Evolutionary conservation across 2,113 vertebrate genomes (phyloP).

Genomic region (Callionymus lyra): DNA sequence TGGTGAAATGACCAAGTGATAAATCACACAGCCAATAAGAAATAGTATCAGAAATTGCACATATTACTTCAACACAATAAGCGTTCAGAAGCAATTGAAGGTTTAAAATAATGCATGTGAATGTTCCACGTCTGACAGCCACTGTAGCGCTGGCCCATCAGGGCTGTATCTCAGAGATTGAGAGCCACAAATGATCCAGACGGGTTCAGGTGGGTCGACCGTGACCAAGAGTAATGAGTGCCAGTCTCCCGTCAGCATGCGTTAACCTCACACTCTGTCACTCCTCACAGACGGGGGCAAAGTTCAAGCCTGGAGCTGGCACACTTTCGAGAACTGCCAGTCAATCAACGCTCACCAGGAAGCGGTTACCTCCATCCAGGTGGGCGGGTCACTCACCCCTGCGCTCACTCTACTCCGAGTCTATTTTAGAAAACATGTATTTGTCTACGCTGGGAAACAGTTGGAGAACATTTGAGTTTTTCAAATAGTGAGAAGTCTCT

Average conservation of each 20-base stretch:
- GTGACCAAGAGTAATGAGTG: slow-evolving; percentile 41
- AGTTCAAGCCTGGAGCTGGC: slow-evolving; percentile 72
- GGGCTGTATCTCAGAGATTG: slow-evolving; percentile 23
- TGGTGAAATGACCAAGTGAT: too few relatives aligned
- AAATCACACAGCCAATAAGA: too few relatives aligned
- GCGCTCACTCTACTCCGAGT: slow-evolving; percentile 18
- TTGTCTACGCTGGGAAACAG: not conserved
- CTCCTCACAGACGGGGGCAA: slow-evolving; percentile 68
- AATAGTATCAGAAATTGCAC: too few relatives aligned
- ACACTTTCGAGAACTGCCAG: slow-evolving; percentile 64
- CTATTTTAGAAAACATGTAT: slow-evolving; percentile 14
- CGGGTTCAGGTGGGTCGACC: slow-evolving; percentile 46
- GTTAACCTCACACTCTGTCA: slow-evolving; percentile 47
- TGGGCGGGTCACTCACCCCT: slow-evolving; percentile 34
- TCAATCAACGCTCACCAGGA: slow-evolving; percentile 68
- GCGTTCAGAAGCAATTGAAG: too few relatives aligned
- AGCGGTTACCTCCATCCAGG: slow-evolving; percentile 67
- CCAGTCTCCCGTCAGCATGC: slow-evolving; percentile 37
- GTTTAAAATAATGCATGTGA: too few relatives aligned
- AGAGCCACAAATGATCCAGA: slow-evolving; percentile 27
- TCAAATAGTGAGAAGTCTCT: slow-evolving; percentile 25
- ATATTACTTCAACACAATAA: too few relatives aligned
- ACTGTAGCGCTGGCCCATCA: slow-evolving; percentile 4
- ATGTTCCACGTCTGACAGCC: slow-evolving; percentile 14
- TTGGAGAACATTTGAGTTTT: slow-evolving; percentile 21